Percentiles rank a stretch among this genome's conserved stretches.
Conservation (phyloP, 1,140 invertebrate species). For the Chymomyza costata region DNA sequence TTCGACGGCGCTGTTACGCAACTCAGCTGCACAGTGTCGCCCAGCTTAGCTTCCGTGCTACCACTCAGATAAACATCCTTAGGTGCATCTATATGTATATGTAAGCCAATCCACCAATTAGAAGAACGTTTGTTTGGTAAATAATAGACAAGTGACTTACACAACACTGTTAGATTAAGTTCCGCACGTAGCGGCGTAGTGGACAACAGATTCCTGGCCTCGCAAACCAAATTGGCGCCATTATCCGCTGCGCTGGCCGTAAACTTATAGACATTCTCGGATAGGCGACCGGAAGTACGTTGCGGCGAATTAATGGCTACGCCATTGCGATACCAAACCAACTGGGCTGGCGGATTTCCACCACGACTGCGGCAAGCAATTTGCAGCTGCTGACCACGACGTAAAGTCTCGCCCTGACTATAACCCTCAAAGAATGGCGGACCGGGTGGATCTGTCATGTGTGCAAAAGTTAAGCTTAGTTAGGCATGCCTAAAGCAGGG, state of each 20-base stretch:
- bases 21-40: conserved; percentile 88
- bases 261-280: conserved; percentile 91
- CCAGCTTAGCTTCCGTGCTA: conserved; percentile 88
- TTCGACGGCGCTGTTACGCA: conserved; percentile 94
- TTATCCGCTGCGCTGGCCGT: conserved; percentile 92
- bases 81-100: conserved; percentile 85
- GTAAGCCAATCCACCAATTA: not conserved
- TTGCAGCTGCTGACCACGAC: conserved; percentile 90
- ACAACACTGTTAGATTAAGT: conserved; percentile 91
- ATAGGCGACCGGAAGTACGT: conserved; percentile 85
- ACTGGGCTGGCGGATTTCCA: conserved; percentile 95
- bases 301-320: conserved; percentile 77
- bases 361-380: conserved; percentile 93
- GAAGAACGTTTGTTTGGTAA: not conserved
- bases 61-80: conserved; percentile 89
- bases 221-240: conserved; percentile 93
- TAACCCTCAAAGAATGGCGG: conserved; percentile 95
- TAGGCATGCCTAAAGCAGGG: not conserved
- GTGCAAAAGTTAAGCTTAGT: not conserved
- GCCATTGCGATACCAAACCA: conserved; percentile 95
- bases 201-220: conserved; percentile 93
- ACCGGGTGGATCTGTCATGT: conserved; percentile 89
- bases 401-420: conserved; percentile 88
- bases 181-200: conserved; percentile 86
- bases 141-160: conserved; percentile 81